A percentile compares a stretch with the other conserved stretches of the same genome.
Conservation (phyloP, 2,797 vertebrate genomes). For the Arrhamphus sclerolepis region DNA sequence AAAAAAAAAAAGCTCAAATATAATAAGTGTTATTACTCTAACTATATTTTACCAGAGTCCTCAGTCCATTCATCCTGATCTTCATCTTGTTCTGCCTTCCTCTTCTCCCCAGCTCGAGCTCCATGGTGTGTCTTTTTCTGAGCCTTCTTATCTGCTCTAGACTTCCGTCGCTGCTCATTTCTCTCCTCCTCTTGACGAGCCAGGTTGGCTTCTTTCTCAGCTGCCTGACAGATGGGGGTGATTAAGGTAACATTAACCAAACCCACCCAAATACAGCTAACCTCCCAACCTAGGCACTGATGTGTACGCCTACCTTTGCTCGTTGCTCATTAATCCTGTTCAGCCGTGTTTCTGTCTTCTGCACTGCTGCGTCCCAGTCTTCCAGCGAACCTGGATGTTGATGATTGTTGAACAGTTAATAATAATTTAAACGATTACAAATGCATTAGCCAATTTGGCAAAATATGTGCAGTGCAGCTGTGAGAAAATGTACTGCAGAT, state of each 20-base stretch:
- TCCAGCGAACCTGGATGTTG: slow-evolving; percentile 87
- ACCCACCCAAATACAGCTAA: slow-evolving; percentile 12
- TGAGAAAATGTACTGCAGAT: too few species aligned
- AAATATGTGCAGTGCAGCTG: too few species aligned
- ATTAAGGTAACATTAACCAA: slow-evolving; percentile 21
- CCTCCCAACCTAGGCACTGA: neutral
- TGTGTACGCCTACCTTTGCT: slow-evolving; percentile 81
- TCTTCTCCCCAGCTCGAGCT: slow-evolving; percentile 80
- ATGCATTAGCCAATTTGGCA: too few species aligned
- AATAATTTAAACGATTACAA: too few species aligned
- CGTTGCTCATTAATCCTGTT: slow-evolving; percentile 92
- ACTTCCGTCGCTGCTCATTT: slow-evolving; percentile 84
- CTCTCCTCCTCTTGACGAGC: slow-evolving; percentile 88
- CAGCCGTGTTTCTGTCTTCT: slow-evolving; percentile 90
- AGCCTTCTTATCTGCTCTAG: slow-evolving; percentile 86
- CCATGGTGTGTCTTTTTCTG: slow-evolving; percentile 86
- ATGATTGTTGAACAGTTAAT: too few species aligned
- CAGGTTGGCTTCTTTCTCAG: slow-evolving; percentile 88
- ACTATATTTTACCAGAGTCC: slow-evolving; percentile 57
- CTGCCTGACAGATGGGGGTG: slow-evolving; percentile 78
- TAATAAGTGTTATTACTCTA: neutral
- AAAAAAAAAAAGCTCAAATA: neutral
- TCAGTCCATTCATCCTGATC: slow-evolving; percentile 71
- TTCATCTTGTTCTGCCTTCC: slow-evolving; percentile 79
- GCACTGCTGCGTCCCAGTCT: slow-evolving; percentile 94